Evolutionary conservation across 1,140 invertebrate species (phyloP), one percentile per base, ranked within the genome.

Genomic region (Pinna nobilis): DNA sequence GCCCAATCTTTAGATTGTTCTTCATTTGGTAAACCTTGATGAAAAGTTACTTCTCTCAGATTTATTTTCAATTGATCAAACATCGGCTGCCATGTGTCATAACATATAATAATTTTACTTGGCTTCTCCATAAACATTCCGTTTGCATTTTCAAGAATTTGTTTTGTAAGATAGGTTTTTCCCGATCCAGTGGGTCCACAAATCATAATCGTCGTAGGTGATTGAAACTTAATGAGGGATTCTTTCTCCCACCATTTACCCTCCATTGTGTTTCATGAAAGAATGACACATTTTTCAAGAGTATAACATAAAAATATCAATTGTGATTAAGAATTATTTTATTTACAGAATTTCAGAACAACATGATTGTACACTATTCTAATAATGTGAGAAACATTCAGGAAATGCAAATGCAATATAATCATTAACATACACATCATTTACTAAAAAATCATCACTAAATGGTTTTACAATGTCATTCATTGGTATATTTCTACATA

Each of bases 51-150:
- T 15, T 44, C 13, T 28, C 11, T 4, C 4, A 55, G 53, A 32
- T 47, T 53, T 59, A 32, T 7, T 50, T 51, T 50, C 28, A 53
- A 50, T 33, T 66, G 20, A 20, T 33, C 32, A 49, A 60, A 73
- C 6, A 50, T 0, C 1, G 25, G 9, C 51, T 67, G 70, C 70
- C 63, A 73, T 3, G 61, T 28, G n/a, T 32, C 30, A 59, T 73
- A 73, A 47, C 70, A 73, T 18, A 73, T 39, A 57, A 51, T 59
- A n/a, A 74, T 74, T 35, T 66, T 57, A 25, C 32, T 5, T 13
- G 65, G 64, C 3, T 44, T 35, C 5, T 30, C 33, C 23, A 60
- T 61, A 33, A 73, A 73, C 53, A 73, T 51, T 6, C 50, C 55
- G 61, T 41, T 25, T 28, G 70, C 64, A 28, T 67, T 9, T 41